phyloP scores from a whole-genome alignment of 2,888 invertebrate species.

The Prenolepis imparis region DNA sequence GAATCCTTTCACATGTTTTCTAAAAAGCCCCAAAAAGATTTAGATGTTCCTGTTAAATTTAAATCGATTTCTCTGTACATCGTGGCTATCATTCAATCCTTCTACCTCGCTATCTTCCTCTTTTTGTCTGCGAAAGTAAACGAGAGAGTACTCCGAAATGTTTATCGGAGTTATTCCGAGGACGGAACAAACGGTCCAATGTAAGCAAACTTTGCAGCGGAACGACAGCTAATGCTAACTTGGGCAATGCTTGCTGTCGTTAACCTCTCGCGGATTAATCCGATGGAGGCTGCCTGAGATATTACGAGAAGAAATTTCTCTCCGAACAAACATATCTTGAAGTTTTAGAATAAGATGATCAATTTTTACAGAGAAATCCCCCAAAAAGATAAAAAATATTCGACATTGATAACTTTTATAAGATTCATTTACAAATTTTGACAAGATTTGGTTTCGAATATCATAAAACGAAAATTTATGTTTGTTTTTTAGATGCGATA shows the following conservation, averaged over 20 bases:
- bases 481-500: too few relatives aligned
- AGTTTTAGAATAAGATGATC: not conserved
- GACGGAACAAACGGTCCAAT: slow-evolving; percentile 76
- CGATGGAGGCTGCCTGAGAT: slow-evolving; percentile 27
- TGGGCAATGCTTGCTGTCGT: slow-evolving; percentile 63
- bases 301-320: slow-evolving; percentile 23
- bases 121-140: not conserved
- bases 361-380: slow-evolving; percentile 23
- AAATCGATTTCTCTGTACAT: not conserved
- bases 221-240: slow-evolving; percentile 70
- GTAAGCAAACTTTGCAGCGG: slow-evolving; percentile 76
- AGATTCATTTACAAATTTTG: not conserved
- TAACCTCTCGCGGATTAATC: slow-evolving; percentile 68
- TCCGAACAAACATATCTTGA: not conserved
- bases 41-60: slow-evolving; percentile 30
- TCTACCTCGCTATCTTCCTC: slow-evolving; percentile 24
- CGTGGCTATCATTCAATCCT: slow-evolving; percentile 22
- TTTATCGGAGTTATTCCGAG: slow-evolving; percentile 84
- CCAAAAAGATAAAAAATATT: not conserved
- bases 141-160: slow-evolving; percentile 71
- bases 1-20: slow-evolving; percentile 1
- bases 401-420: not conserved
- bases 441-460: not conserved
- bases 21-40: slow-evolving; percentile 21
- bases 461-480: not conserved